Conservation (phyloP, 2,888 invertebrate species). For the Standfussiana lucernea region DNA sequence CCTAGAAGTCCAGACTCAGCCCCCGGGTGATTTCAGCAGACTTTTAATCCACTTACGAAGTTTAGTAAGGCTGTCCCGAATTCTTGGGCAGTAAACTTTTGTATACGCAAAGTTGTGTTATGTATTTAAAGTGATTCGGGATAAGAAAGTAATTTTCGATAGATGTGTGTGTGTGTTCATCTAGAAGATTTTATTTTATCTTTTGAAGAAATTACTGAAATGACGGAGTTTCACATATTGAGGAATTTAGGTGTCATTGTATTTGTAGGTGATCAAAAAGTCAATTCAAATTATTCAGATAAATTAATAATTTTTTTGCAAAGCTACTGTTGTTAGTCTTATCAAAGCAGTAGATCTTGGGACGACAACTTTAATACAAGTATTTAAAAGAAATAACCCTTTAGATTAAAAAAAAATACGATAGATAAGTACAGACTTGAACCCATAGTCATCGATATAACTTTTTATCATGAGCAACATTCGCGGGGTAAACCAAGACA, state of each 20-base stretch:
- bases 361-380: background rate
- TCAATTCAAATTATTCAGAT: background rate
- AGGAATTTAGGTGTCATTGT: background rate
- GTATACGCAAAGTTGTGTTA: conserved; percentile 48
- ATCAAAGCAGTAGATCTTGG: background rate
- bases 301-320: background rate
- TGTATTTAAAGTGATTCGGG: conserved; percentile 58
- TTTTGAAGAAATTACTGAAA: background rate
- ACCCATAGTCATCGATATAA: conserved; percentile 35
- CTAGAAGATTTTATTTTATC: background rate
- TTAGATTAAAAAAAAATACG: conserved; percentile 13
- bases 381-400: background rate
- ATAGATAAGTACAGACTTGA: background rate
- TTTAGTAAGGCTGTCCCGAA: conserved; percentile 48
- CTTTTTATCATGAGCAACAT: conserved; percentile 44
- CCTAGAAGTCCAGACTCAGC: conserved; percentile 37
- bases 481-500: conserved; percentile 4
- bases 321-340: background rate
- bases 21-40: conserved; percentile 43
- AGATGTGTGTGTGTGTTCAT: conserved; percentile 24
- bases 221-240: background rate
- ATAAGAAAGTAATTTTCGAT: conserved; percentile 45
- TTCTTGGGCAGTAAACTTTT: conserved; percentile 46
- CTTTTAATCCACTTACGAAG: conserved; percentile 63
- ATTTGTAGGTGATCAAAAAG: background rate